These are phyloP conservation scores for Lycocerus yunnanus DNA, from an alignment of 2,888 invertebrate species.

Conservation along the genomic window DNA sequence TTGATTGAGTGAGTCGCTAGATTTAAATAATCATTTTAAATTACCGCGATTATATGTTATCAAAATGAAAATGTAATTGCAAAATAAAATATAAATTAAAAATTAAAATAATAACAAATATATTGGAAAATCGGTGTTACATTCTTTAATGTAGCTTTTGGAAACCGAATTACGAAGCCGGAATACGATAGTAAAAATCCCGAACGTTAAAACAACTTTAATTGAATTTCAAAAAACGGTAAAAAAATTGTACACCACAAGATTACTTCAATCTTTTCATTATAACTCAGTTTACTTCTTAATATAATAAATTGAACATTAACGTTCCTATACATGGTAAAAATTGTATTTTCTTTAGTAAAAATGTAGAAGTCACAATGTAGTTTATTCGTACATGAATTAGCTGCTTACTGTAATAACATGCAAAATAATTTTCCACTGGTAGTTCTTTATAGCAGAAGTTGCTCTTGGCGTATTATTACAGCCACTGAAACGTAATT, in stretches of 20 bases:
- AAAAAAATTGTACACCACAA: too few species aligned
- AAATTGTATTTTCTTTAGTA: background rate
- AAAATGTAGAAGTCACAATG: background rate
- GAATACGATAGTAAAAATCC: background rate
- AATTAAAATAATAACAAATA: background rate
- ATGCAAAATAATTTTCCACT: slow-evolving; percentile 15
- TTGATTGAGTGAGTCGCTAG: background rate
- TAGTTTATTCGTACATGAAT: background rate
- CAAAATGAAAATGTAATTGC: background rate
- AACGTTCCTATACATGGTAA: background rate
- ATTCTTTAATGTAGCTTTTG: background rate
- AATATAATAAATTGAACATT: background rate
- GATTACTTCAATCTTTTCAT: background rate
- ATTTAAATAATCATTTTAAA: background rate
- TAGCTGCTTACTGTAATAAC: background rate
- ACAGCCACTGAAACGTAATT: slow-evolving; percentile 35
- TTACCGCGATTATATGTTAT: background rate
- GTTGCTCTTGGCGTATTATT: slow-evolving; percentile 20
- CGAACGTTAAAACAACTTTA: background rate
- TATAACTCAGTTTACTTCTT: background rate
- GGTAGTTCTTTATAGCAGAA: slow-evolving; percentile 33
- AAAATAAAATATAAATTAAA: background rate
- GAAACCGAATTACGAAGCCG: background rate
- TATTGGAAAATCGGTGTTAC: too few species aligned
- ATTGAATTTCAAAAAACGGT: background rate